Conservation (phyloP, 2,888 invertebrate species). For the Ennomos fuscantarius region DNA sequence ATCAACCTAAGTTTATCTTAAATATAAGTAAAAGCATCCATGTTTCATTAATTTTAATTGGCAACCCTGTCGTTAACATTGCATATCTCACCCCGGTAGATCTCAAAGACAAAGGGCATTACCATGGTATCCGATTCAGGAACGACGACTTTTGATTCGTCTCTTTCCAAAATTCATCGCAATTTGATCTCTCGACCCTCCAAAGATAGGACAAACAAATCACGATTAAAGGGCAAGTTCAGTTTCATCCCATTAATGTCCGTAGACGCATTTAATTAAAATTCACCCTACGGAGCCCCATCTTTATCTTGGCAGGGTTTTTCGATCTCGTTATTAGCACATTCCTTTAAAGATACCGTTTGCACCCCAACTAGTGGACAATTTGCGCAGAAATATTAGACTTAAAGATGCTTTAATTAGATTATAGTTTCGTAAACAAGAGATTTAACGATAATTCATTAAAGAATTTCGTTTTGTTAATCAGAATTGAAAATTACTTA, state of each 20-base stretch:
- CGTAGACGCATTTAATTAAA: constrained; percentile 82
- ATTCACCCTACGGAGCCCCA: constrained; percentile 70
- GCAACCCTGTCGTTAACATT: constrained; percentile 27
- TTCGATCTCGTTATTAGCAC: constrained; percentile 75
- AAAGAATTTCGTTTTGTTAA: constrained; percentile 9
- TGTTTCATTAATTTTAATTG: constrained; percentile 8
- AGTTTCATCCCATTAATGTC: constrained; percentile 81
- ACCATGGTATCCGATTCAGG: constrained; percentile 35
- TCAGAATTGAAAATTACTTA: constrained; percentile 11
- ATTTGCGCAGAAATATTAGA: constrained; percentile 49
- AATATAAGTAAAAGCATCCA: not conserved
- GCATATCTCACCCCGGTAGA: constrained; percentile 32
- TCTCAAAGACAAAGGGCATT: constrained; percentile 41
- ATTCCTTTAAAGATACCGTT: constrained; percentile 47
- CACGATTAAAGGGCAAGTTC: constrained; percentile 75
- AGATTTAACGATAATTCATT: constrained; percentile 14
- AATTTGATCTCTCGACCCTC: constrained; percentile 51
- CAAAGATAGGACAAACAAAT: constrained; percentile 78
- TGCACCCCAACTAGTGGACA: constrained; percentile 45
- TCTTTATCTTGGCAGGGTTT: constrained; percentile 71
- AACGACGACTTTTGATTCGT: constrained; percentile 43
- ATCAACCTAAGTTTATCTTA: not conserved
- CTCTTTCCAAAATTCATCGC: constrained; percentile 48
- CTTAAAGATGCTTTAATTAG: constrained; percentile 41
- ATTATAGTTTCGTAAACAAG: constrained; percentile 45